phyloP scores from a whole-genome alignment of 2,797 vertebrate species.

The Hemibagrus guttatus region DNA sequence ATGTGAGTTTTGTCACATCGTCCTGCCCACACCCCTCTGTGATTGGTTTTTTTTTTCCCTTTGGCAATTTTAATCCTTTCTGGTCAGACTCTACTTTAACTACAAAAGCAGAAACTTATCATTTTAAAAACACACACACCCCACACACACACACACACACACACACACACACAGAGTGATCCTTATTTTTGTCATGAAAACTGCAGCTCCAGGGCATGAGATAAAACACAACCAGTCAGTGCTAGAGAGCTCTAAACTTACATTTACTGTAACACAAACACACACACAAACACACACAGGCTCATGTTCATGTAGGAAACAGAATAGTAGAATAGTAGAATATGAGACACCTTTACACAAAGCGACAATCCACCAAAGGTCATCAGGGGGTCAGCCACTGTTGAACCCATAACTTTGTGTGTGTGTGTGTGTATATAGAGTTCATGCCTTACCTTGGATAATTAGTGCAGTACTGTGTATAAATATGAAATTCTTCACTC shows the following conservation, averaged over 20 bases:
- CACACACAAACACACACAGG: conserved; percentile 29
- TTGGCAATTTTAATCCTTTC: not conserved
- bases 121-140: conserved; percentile 32
- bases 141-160: conserved; percentile 14
- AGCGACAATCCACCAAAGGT: not conserved
- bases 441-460: conserved; percentile 77
- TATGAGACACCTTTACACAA: not conserved
- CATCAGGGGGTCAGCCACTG: conserved; percentile 2
- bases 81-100: not conserved
- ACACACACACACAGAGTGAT: conserved; percentile 20
- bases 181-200: not conserved
- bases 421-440: not conserved
- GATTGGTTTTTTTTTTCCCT: too few species aligned
- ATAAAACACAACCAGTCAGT: not conserved
- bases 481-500: conserved; percentile 87
- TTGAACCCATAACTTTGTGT: not conserved
- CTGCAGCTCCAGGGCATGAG: not conserved
- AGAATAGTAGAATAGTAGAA: not conserved
- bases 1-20: too few species aligned
- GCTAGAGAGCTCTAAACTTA: not conserved
- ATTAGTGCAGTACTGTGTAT: conserved; percentile 86
- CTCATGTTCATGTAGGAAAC: not conserved
- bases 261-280: conserved; percentile 31
- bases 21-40: too few species aligned
- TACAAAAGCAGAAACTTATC: not conserved